phyloP scores from a whole-genome alignment of 2,113 vertebrate species.

The Sterrhoptilus dennistouni region DNA sequence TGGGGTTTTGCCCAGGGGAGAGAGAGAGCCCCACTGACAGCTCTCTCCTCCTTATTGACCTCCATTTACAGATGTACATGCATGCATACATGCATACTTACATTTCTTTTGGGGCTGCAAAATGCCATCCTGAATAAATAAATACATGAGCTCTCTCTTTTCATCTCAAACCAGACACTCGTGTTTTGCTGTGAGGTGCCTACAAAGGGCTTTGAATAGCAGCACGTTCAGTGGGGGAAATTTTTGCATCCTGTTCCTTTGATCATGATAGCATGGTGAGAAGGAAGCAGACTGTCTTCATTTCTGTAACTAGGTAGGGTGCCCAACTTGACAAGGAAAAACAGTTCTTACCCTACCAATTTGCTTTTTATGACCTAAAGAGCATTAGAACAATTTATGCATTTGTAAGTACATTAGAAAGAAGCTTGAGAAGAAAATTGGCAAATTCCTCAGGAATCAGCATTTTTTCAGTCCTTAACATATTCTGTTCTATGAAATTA shows the following conservation, averaged over 20 bases:
- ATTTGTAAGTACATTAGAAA: neutral
- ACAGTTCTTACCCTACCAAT: slow-evolving; percentile 19
- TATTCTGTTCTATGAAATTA: neutral
- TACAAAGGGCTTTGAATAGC: slow-evolving; percentile 17
- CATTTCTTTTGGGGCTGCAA: neutral
- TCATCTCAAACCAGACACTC: neutral
- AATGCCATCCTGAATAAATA: slow-evolving; percentile 5
- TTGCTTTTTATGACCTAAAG: slow-evolving; percentile 18
- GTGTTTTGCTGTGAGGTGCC: neutral
- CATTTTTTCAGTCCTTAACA: neutral
- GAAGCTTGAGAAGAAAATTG: slow-evolving; percentile 10
- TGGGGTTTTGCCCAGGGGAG: neutral
- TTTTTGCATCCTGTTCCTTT: neutral
- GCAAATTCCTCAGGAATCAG: neutral
- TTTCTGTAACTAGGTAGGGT: slow-evolving; percentile 17
- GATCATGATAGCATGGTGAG: neutral
- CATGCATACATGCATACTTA: neutral
- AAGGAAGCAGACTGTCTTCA: slow-evolving; percentile 1
- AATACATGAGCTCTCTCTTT: neutral
- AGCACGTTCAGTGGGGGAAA: neutral
- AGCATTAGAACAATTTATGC: neutral
- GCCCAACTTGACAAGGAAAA: slow-evolving; percentile 42
- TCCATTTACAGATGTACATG: neutral
- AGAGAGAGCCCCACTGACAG: neutral
- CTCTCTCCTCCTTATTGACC: neutral